phyloP scores from a whole-genome alignment of 2,888 invertebrate species.

The Lasioglossum villosulum region DNA sequence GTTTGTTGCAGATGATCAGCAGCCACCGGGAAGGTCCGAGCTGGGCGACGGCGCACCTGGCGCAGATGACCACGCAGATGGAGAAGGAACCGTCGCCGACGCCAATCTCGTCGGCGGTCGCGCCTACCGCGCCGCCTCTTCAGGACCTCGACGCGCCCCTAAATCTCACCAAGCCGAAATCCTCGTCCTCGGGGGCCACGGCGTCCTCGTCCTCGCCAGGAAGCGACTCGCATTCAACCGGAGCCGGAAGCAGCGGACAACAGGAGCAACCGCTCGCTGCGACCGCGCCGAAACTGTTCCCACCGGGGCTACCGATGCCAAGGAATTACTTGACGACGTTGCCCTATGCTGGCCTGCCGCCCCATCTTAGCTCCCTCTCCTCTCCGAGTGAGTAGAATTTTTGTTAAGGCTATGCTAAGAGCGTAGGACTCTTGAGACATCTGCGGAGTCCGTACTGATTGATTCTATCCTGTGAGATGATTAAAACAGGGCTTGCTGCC shows the following conservation, averaged over 20 bases:
- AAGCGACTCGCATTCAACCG: constrained; percentile 85
- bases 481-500: constrained; percentile 84
- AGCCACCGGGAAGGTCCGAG: constrained; percentile 85
- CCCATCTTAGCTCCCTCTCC: constrained; percentile 86
- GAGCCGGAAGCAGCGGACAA: constrained; percentile 82
- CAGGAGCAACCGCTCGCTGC: constrained; percentile 86
- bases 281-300: constrained; percentile 86
- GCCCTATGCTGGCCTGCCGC: constrained; percentile 87
- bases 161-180: constrained; percentile 95
- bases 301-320: constrained; percentile 87
- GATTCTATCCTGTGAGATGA: neutral
- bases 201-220: constrained; percentile 84
- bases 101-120: constrained; percentile 80
- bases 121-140: constrained; percentile 81
- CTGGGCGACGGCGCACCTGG: constrained; percentile 91
- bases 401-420: no score
- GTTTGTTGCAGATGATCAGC: constrained; percentile 85
- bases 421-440: no score
- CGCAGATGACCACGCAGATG: constrained; percentile 87
- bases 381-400: constrained; percentile 80
- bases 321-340: constrained; percentile 86
- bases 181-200: constrained; percentile 84
- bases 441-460: no score
- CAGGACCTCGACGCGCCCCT: constrained; percentile 93
- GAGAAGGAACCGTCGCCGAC: constrained; percentile 82